Conservation (phyloP, 2,113 vertebrate species). For the Tricholaema leucomelas region DNA sequence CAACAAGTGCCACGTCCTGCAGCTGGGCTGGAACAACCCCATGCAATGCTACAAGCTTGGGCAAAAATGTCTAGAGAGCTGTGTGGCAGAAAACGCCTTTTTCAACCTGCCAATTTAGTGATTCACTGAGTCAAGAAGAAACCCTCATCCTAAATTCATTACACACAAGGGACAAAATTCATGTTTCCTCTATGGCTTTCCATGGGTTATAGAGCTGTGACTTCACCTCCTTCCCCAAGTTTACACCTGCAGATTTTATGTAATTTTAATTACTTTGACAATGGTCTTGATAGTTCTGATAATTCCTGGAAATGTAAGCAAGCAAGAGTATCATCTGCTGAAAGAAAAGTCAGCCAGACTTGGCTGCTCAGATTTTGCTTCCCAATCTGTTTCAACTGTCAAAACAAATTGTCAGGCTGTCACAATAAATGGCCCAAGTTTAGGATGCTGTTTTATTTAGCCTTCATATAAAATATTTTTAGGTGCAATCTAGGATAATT, state of each 20-base stretch:
- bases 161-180: accelerated
- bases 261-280: not conserved
- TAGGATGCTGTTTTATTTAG: conserved; percentile 10
- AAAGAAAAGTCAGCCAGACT: not conserved
- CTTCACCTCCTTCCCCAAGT: not conserved
- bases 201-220: not conserved
- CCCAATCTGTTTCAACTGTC: not conserved
- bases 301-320: not conserved
- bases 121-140: not conserved
- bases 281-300: not conserved
- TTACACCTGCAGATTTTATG: not conserved
- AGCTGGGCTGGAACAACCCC: no score
- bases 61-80: no score
- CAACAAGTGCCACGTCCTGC: no score
- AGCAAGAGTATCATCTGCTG: not conserved
- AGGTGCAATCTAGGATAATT: not conserved
- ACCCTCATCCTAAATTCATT: not conserved
- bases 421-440: conserved; percentile 11
- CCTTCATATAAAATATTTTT: not conserved
- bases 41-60: no score
- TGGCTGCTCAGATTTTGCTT: conserved; percentile 26
- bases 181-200: not conserved
- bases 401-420: conserved; percentile 17
- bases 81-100: not conserved
- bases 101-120: not conserved